A percentile compares a stretch with the other conserved stretches of the same genome.
Conservation (phyloP, 2,797 vertebrate species). For the Megalops cyprinoides region DNA sequence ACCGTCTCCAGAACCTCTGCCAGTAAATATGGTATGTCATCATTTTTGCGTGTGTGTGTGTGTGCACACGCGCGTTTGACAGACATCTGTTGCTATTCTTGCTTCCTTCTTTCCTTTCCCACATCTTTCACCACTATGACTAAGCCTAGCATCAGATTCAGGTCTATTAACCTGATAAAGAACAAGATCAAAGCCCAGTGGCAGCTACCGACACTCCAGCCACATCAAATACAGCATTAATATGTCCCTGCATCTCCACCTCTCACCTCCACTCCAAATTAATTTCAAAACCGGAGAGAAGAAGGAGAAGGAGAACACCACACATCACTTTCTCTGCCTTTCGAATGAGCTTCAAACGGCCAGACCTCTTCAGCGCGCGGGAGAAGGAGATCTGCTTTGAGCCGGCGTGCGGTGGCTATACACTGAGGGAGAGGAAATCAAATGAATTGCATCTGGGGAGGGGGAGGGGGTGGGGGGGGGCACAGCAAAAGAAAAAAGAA, state of each 20-base stretch:
- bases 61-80: slow-evolving; percentile 12
- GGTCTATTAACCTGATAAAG: slow-evolving; percentile 65
- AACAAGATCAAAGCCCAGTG: slow-evolving; percentile 64
- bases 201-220: slow-evolving; percentile 66
- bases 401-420: slow-evolving; percentile 56
- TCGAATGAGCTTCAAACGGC: slow-evolving; percentile 64
- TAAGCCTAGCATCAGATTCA: slow-evolving; percentile 39
- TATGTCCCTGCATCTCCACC: slow-evolving; percentile 70
- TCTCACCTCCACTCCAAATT: slow-evolving; percentile 59
- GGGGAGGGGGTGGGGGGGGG: slow-evolving; percentile 23
- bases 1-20: slow-evolving; percentile 94
- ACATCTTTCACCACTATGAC: no score
- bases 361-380: slow-evolving; percentile 55
- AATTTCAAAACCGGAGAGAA: slow-evolving; percentile 60
- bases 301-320: slow-evolving; percentile 40
- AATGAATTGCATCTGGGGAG: slow-evolving; percentile 42
- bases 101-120: no score
- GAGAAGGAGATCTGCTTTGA: slow-evolving; percentile 61
- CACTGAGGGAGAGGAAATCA: slow-evolving; percentile 36
- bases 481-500: not conserved
- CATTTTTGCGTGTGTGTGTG: not conserved
- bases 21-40: slow-evolving; percentile 89
- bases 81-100: no score
- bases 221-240: slow-evolving; percentile 74
- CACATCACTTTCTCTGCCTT: slow-evolving; percentile 34